phyloP scores from a whole-genome alignment of 2,113 vertebrate genomes.

The Myotis lucifugus region DNA sequence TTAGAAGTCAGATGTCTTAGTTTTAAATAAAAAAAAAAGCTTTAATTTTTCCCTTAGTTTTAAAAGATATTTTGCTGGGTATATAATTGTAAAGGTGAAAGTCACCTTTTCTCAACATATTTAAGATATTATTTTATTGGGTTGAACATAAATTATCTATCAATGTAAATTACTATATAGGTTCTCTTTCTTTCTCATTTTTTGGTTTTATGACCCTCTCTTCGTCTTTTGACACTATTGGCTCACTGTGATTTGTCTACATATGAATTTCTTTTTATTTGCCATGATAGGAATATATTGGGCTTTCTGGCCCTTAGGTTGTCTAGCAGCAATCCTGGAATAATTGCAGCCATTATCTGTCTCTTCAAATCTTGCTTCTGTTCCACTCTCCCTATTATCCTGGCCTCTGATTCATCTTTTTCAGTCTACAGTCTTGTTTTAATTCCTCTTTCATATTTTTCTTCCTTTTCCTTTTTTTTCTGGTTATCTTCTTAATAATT shows the following conservation, averaged over 20 bases:
- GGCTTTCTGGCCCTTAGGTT: neutral
- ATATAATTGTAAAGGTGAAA: neutral
- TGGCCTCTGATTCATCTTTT: neutral
- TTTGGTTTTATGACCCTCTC: neutral
- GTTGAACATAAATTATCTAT: neutral
- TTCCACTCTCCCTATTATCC: neutral
- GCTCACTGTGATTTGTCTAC: neutral
- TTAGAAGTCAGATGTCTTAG: neutral
- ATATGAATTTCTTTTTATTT: constrained; percentile 28
- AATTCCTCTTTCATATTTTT: neutral
- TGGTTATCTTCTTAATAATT: neutral
- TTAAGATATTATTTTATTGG: neutral
- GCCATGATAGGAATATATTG: neutral
- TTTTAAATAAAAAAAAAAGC: neutral
- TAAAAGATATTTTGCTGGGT: neutral
- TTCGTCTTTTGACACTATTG: neutral
- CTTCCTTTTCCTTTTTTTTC: neutral
- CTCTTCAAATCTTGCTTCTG: neutral
- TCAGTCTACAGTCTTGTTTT: neutral
- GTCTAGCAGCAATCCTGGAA: neutral
- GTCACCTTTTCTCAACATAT: neutral
- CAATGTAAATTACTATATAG: neutral
- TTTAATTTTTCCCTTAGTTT: neutral
- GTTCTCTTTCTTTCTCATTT: neutral
- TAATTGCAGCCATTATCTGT: neutral